Base-by-base conservation (phyloP, 53 echinoderm and acorn worm genomes). In the Holothuria scabra region DNA sequence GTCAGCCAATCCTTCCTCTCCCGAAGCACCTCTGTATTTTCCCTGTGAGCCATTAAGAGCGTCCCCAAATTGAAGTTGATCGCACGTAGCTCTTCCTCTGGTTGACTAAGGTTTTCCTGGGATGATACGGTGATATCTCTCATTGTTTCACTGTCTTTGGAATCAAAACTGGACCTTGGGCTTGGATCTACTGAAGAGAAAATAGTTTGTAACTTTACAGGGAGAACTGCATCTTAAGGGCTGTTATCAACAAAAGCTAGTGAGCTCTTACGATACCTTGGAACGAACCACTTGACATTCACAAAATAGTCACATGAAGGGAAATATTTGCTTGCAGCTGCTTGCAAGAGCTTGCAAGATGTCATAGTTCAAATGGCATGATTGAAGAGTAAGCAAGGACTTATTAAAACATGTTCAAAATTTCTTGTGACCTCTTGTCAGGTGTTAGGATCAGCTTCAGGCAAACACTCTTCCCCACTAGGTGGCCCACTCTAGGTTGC, bases 1-100 rank as follows among this genome's bases (percentile, higher is more conserved):
- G 85, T 56, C 46, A 89, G 29, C 79, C 85, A 82, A 13, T 89
- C 89, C 3, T 65, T 76, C 8, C 68, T 86, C 16, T 83, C 46
- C 31, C 65, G 65, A 31, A 64, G 65, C 65, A 31, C 31, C 31
- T 64, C 65, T 12, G 28, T 28, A 1, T 24, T 64, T 64, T 28
- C 65, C 24, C 65, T 28, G 25, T 64, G 65, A 18, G 28, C 65
- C 65, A 24, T 64, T 44, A 81, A 23, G 31, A 88, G 28, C 34
- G 85, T 91, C 24, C 81, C 87, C 26, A 97, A 90, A 32, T 92
- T 88, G 46, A 60, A 60, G 88, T 94, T 97, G 83, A 97, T 87
- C 58, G 90, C 60, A 64, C 88, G 70, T 33, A 97, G 92, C 65
- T 97, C 90, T 9, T 94, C 92, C 82, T 88, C 89, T 18, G 90